Base-by-base conservation (phyloP, 2,888 invertebrate species). In the Argynnis bischoffii region DNA sequence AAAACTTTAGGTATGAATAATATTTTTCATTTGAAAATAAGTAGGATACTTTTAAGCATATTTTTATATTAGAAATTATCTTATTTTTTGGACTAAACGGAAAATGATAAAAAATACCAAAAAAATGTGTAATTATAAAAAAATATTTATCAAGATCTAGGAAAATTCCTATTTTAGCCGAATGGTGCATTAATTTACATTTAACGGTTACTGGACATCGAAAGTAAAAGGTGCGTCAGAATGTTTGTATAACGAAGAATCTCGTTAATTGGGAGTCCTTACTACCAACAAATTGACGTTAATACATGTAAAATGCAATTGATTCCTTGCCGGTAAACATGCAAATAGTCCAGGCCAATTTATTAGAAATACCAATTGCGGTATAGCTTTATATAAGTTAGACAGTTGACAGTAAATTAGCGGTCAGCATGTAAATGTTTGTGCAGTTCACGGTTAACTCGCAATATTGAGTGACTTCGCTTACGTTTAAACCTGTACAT, bases 231-330 rank as follows among this genome's bases (percentile, higher is more conserved):
- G 66, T 55, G 60, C 69, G 66, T 69, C 63, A 69, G 69, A 69
- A 69, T 66, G 61, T 60, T 50, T 66, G 53, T 66, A 63, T 53
- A 66, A 59, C 66, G 74, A 78, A 79, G 79, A 80, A 79, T 78
- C 74, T 65, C 70, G 67, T 73, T 81, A 79, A 80, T 78, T 78
- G 81, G 81, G 78, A 72, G 70, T 56, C 71, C 70, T 75, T 74
- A 75, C 80, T 67, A 63, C 64, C 68, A 72, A 72, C 75, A 75
- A 77, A 77, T 78, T 76, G 77, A 78, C 78, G 76, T 75, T 78
- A 79, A 81, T 79, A 78, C 77, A 80, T 78, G 76, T 77, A 76
- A 77, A 77, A 71, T 72, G 65, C 74, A 74, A 78, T 78, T 80
- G 81, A 80, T 79, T 78, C 79, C 78, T 79, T 76, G 70, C 67